Evolutionary conservation across 2,113 vertebrate species (phyloP).

Genomic region (Stercorarius parasiticus): DNA sequence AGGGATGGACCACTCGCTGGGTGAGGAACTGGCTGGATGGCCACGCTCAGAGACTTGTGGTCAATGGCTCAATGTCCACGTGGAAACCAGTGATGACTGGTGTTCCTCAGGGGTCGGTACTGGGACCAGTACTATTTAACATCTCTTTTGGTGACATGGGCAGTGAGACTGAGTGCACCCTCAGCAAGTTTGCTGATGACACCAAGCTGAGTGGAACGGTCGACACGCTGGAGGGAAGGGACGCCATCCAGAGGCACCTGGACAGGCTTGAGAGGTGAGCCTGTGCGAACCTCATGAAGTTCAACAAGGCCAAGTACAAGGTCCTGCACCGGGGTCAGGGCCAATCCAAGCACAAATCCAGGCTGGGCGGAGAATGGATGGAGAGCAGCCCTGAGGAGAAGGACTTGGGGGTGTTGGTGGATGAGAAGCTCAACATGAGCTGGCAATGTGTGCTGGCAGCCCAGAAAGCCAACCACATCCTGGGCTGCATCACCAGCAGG

Average conservation of each 20-base stretch:
- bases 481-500: background rate
- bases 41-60: background rate
- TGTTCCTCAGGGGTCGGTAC: background rate
- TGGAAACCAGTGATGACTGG: background rate
- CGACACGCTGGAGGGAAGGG: background rate
- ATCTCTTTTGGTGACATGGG: background rate
- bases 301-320: background rate
- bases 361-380: background rate
- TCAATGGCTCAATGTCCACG: background rate
- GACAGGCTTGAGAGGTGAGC: background rate
- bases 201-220: background rate
- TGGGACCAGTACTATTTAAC: background rate
- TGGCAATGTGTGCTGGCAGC: background rate
- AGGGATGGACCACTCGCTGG: background rate
- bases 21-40: background rate
- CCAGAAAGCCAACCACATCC: background rate
- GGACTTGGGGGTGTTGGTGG: background rate
- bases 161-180: background rate
- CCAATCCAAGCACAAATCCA: background rate
- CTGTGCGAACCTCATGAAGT: background rate
- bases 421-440: background rate
- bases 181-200: background rate
- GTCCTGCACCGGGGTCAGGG: background rate
- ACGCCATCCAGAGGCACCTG: background rate
- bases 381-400: background rate